Conservation (phyloP, 2,113 vertebrate genomes). For the Picathartes gymnocephalus region DNA sequence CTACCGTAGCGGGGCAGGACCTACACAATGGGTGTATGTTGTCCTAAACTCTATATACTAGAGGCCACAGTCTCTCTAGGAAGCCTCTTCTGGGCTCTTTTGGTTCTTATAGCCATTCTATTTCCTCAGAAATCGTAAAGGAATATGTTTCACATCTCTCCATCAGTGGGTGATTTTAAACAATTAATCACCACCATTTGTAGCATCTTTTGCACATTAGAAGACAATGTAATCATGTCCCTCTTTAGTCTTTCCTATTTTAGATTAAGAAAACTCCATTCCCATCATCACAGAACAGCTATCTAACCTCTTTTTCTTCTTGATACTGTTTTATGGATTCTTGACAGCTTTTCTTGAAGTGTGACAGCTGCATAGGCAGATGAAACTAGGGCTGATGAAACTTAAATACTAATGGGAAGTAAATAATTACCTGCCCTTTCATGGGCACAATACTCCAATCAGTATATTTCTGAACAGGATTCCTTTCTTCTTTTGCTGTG, state of each 20-base stretch:
- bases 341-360: background rate
- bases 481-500: background rate
- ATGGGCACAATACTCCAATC: background rate
- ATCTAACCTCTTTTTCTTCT: background rate
- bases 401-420: background rate
- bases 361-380: background rate
- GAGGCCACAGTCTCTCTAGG: background rate
- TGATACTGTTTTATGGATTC: background rate
- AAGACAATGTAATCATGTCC: background rate
- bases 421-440: slow-evolving; percentile 8
- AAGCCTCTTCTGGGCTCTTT: background rate
- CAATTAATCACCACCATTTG: background rate
- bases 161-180: background rate
- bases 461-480: background rate
- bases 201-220: background rate
- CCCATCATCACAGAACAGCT: background rate
- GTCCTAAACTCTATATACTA: background rate
- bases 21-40: background rate
- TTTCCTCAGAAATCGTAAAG: background rate
- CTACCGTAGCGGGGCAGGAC: background rate
- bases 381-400: background rate
- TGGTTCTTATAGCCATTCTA: background rate
- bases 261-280: background rate
- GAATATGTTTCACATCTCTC: background rate
- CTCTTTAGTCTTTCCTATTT: background rate